Percentiles rank a stretch among this genome's conserved stretches.
Evolutionary conservation across 2,888 invertebrate genomes (phyloP).

Genomic region (Caenorhabditis doughertyi): DNA sequence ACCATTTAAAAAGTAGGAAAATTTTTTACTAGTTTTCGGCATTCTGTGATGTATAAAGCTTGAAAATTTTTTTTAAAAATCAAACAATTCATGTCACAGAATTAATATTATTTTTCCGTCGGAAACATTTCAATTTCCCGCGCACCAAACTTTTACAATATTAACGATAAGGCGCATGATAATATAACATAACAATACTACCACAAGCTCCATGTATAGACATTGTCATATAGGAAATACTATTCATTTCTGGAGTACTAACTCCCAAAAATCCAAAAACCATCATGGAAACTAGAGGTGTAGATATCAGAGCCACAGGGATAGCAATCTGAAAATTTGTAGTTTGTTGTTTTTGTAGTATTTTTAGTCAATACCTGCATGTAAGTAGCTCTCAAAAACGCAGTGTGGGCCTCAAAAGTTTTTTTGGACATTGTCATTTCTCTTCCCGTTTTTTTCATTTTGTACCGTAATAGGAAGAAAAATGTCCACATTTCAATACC

Average conservation of each 20-base stretch:
- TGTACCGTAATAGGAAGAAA: neutral
- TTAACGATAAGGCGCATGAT: neutral
- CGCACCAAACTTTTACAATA: neutral
- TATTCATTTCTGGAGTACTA: neutral
- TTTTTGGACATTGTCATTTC: constrained; percentile 1
- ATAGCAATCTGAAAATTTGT: neutral
- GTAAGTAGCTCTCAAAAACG: neutral
- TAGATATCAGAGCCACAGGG: neutral
- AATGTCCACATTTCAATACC: neutral
- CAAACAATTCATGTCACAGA: too few species aligned
- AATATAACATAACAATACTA: constrained; percentile 5
- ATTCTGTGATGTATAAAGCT: too few species aligned
- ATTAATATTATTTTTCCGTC: too few species aligned
- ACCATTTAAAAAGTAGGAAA: too few species aligned
- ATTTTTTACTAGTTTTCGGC: too few species aligned
- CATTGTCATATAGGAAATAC: neutral
- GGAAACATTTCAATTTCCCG: neutral
- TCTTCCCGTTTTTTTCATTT: neutral
- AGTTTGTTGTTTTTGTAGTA: too few species aligned
- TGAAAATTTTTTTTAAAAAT: too few species aligned
- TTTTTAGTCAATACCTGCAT: neutral
- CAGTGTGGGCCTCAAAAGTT: neutral
- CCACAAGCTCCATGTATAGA: constrained; percentile 6
- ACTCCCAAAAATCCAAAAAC: neutral
- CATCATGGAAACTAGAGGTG: neutral